Evolutionary conservation across 2,888 invertebrate species (phyloP).

Genomic region (Drosophila sordidapex): DNA sequence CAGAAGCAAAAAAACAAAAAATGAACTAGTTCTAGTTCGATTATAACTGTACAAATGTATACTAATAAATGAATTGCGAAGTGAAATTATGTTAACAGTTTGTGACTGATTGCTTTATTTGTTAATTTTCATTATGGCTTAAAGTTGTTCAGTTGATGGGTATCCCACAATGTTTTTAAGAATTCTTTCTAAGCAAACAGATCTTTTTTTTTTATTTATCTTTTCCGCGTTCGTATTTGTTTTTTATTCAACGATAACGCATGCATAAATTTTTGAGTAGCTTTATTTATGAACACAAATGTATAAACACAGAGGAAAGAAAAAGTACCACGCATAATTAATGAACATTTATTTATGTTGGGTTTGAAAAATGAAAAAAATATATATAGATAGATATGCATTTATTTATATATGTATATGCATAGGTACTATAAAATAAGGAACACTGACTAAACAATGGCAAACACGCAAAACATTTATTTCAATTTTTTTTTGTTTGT

Average conservation of each 20-base stretch:
- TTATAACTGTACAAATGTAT: neutral
- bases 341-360: conserved; percentile 16
- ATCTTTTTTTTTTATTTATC: neutral
- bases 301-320: conserved; percentile 23
- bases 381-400: conserved; percentile 11
- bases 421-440: conserved; percentile 36
- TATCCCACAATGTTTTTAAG: conserved; percentile 1
- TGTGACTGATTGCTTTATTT: neutral
- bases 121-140: no score
- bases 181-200: neutral
- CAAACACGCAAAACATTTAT: conserved; percentile 67
- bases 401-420: conserved; percentile 47
- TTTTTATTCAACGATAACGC: conserved; percentile 23
- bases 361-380: conserved; percentile 50
- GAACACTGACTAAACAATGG: conserved; percentile 74
- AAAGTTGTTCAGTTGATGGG: neutral
- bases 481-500: conserved; percentile 35
- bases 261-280: conserved; percentile 48
- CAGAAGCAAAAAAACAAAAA: neutral
- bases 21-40: neutral
- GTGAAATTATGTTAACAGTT: neutral
- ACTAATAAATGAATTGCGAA: neutral
- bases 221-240: conserved; percentile 4
- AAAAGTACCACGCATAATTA: conserved; percentile 33
- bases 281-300: conserved; percentile 37